phyloP scores from a whole-genome alignment of 2,797 vertebrate genomes.

The Trachurus trachurus region DNA sequence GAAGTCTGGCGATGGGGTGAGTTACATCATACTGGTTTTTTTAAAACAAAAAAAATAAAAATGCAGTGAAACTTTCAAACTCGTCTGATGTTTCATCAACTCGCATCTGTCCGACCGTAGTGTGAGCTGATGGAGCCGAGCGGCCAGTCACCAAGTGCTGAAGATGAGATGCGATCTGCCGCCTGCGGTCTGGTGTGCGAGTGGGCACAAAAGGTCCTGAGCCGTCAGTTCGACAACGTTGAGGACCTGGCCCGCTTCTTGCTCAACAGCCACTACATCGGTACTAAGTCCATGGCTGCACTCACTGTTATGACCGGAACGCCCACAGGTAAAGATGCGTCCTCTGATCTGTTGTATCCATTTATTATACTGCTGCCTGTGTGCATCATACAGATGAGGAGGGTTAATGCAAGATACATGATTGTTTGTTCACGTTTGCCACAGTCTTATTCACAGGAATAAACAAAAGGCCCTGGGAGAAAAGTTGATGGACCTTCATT shows the following conservation, averaged over 20 bases:
- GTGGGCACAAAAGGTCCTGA: constrained; percentile 99
- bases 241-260: constrained; percentile 97
- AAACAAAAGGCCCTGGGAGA: no score
- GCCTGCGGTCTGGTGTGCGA: constrained; percentile 98
- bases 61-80: background rate
- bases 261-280: constrained; percentile 98
- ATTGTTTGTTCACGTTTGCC: constrained; percentile 5
- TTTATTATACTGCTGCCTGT: background rate
- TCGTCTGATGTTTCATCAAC: background rate
- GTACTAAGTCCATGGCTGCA: constrained; percentile 98
- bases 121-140: constrained; percentile 94
- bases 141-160: constrained; percentile 93
- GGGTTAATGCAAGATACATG: background rate
- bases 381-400: background rate
- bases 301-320: constrained; percentile 98
- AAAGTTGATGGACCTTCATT: background rate
- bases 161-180: constrained; percentile 96
- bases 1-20: constrained; percentile 97
- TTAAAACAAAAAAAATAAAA: background rate
- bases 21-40: constrained; percentile 27
- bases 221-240: constrained; percentile 97
- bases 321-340: constrained; percentile 89
- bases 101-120: constrained; percentile 74
- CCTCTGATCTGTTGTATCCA: background rate
- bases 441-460: background rate